Base-by-base conservation (phyloP, 1,140 invertebrate genomes). In the Camponotus pennsylvanicus region DNA sequence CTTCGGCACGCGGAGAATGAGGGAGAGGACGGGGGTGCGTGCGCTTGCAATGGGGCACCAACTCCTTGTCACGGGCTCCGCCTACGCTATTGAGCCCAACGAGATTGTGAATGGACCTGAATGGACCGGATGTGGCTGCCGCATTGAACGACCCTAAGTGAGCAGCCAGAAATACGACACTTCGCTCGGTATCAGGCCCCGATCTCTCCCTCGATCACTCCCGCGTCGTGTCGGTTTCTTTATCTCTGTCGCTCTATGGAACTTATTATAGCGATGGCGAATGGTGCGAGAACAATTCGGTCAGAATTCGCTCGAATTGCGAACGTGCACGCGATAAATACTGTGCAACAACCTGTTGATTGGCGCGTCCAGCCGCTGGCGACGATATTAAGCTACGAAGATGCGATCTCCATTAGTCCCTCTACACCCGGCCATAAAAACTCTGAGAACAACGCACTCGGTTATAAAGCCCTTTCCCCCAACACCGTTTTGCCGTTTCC, bases 41-140 rank as follows among this genome's bases (percentile, higher is more conserved):
- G 69, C 88, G n/a, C 79, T 83, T 76, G 88, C 86, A 87, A 91
- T 90, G 85, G 87, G 83, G 73, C 63, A 90, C 83, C 76, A 87
- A 89, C 85, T 91, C 90, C 86, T 90, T 90, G 88, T 89, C 88
- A 63, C 63, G 69, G 34, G 80, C 89, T 71, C 89, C 90, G 88
- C 90, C 90, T 75, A 89, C 90, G 88, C 90, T 88, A 91, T 91
- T 91, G 75, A 91, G 55, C 13, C 5, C 59, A 27, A 80, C 32
- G 64, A 59, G 71, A 63, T 82, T 13, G 82, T 91, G 87, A 89
- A 90, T 88, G 84, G 82, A 40, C 52, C 64, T 91, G 80, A 93
- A 93, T 93, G 87, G 92, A 91, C 92, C 92, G 92, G 92, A 93
- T 93, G 92, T 93, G 92, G 92, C 91, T 91, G 92, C 89, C 88